phyloP scores from a whole-genome alignment of 2,888 invertebrate species.

The Bruchidius siliquastri region DNA sequence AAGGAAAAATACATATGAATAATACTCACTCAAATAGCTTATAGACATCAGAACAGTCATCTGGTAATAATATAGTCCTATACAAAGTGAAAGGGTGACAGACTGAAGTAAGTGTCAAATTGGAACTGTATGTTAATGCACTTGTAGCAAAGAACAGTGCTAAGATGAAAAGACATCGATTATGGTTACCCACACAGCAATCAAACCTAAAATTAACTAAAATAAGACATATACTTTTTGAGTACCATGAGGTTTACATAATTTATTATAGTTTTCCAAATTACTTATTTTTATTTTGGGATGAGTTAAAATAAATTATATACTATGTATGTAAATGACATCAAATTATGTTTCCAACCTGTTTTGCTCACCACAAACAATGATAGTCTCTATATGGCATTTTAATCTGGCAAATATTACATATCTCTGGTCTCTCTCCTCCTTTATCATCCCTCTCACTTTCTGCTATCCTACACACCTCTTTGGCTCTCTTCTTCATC shows the following conservation, averaged over 20 bases:
- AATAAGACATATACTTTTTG: background rate
- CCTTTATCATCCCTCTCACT: conserved; percentile 40
- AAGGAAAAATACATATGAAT: no score
- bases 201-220: conserved; percentile 73
- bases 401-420: conserved; percentile 77
- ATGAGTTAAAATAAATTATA: no score
- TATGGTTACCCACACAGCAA: conserved; percentile 77
- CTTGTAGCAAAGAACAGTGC: conserved; percentile 62
- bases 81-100: conserved; percentile 73
- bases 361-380: conserved; percentile 64
- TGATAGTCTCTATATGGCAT: conserved; percentile 74
- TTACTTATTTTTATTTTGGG: no score
- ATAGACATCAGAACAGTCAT: conserved; percentile 81
- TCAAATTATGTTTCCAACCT: background rate
- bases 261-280: no score
- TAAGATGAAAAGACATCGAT: conserved; percentile 69
- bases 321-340: no score
- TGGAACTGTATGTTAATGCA: conserved; percentile 69
- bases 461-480: conserved; percentile 14
- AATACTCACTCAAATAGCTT: conserved; percentile 67
- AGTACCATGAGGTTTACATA: no score
- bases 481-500: conserved; percentile 33
- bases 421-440: conserved; percentile 58
- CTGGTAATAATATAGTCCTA: conserved; percentile 68
- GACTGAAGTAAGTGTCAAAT: conserved; percentile 79